Percentiles rank a stretch among this genome's conserved stretches.
These are phyloP conservation scores for Pangasius djambal DNA, from an alignment of 2,797 vertebrate species.

Conservation along the genomic window DNA sequence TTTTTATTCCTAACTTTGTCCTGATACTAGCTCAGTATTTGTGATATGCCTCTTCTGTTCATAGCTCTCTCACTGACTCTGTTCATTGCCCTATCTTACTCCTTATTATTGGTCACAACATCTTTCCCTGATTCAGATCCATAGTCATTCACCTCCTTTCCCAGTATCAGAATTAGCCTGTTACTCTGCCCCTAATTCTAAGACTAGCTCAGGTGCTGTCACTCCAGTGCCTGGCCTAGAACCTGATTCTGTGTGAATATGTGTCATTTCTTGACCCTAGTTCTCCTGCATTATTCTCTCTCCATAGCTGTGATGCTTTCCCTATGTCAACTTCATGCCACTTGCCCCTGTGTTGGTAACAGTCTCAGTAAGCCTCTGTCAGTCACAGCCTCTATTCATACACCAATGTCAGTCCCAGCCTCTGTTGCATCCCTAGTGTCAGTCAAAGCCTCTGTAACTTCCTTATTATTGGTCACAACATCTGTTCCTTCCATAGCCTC, in stretches of 20 bases:
- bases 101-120: neutral
- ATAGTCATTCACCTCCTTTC: neutral
- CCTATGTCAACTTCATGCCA: constrained; percentile 9
- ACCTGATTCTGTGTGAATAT: neutral
- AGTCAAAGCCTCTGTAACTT: neutral
- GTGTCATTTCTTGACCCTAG: neutral
- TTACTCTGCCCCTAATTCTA: neutral
- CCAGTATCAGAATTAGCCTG: neutral
- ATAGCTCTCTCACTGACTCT: neutral
- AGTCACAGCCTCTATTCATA: neutral
- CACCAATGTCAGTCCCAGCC: neutral
- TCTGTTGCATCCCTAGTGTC: neutral
- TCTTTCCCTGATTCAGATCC: neutral
- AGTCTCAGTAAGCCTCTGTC: neutral
- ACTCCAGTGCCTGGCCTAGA: neutral
- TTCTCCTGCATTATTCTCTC: neutral
- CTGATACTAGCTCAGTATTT: neutral
- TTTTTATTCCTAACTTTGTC: neutral
- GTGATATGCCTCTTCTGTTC: neutral
- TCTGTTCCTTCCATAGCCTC: neutral
- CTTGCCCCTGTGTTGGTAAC: neutral
- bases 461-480: constrained; percentile 5
- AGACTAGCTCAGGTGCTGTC: neutral
- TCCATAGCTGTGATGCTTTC: neutral
- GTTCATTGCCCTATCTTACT: neutral